Conservation (phyloP, 2,797 vertebrate species). For the Lithobates pipiens region DNA sequence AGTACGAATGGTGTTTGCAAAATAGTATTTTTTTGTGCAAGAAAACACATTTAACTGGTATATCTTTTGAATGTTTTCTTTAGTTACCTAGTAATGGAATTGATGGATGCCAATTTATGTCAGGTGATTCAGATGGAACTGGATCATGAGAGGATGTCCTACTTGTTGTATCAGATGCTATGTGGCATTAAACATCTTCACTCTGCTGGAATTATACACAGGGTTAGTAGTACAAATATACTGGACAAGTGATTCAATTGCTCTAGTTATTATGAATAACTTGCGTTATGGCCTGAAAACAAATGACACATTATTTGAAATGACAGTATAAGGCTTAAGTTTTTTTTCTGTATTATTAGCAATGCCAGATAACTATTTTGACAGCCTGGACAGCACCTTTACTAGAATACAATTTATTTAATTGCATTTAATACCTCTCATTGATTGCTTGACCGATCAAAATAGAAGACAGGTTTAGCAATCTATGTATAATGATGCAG, state of each 20-base stretch:
- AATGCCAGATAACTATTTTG: not conserved
- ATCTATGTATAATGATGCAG: too few relatives aligned
- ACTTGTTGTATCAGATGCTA: slow-evolving; percentile 98
- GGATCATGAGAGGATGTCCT: slow-evolving; percentile 98
- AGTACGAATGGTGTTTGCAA: too few relatives aligned
- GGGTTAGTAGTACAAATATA: slow-evolving; percentile 80
- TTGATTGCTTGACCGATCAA: too few relatives aligned
- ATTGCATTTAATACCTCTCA: too few relatives aligned
- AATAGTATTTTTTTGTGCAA: too few relatives aligned
- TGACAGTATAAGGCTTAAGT: too few relatives aligned
- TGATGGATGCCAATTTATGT: slow-evolving; percentile 99
- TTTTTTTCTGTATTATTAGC: not conserved
- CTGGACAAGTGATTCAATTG: not conserved
- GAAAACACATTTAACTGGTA: not conserved
- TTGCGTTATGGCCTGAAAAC: not conserved
- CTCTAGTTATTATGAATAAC: not conserved
- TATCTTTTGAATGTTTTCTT: slow-evolving; percentile 39
- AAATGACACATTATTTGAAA: too few relatives aligned
- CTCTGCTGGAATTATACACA: slow-evolving; percentile 98
- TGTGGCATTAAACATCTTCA: slow-evolving; percentile 99
- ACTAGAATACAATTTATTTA: too few relatives aligned
- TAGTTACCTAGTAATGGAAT: slow-evolving; percentile 98
- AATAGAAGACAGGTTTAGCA: too few relatives aligned
- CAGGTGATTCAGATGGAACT: slow-evolving; percentile 99
- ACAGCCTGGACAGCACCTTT: too few relatives aligned